Conservation (phyloP, 2,113 vertebrate species). For the Ahaetulla prasina region DNA sequence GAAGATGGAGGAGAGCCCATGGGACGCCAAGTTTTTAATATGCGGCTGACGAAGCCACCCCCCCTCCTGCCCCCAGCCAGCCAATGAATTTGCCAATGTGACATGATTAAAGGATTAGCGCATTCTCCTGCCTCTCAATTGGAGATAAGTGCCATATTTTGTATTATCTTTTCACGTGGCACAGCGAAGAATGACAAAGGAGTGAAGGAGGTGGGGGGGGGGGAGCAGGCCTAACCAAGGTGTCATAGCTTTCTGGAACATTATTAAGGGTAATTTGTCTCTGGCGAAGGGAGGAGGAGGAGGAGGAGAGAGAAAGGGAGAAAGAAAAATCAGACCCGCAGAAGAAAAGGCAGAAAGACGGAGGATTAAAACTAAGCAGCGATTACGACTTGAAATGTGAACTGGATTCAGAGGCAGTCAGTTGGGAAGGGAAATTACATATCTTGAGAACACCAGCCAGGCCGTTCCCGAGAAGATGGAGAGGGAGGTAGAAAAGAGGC, state of each 20-base stretch:
- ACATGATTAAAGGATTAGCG: constrained; percentile 73
- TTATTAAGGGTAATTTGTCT: constrained; percentile 70
- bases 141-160: constrained; percentile 67
- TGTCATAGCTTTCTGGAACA: constrained; percentile 66
- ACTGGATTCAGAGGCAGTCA: constrained; percentile 49
- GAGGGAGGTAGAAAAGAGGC: neutral
- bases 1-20: neutral
- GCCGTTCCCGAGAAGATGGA: neutral
- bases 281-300: neutral
- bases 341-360: constrained; percentile 38
- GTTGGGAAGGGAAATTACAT: constrained; percentile 24
- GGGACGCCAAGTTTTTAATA: constrained; percentile 15
- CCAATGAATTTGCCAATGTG: constrained; percentile 57
- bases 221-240: constrained; percentile 50
- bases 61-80: constrained; percentile 23
- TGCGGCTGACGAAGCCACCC: constrained; percentile 34
- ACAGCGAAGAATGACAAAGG: constrained; percentile 63
- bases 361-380: constrained; percentile 60
- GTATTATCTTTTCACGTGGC: constrained; percentile 67
- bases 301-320: constrained; percentile 1
- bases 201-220: neutral
- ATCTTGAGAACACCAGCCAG: neutral
- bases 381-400: constrained; percentile 55
- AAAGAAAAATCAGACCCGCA: constrained; percentile 39
- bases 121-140: constrained; percentile 66